Conservation (phyloP, 2,888 invertebrate species). For the Troglohyphantes excavatus region DNA sequence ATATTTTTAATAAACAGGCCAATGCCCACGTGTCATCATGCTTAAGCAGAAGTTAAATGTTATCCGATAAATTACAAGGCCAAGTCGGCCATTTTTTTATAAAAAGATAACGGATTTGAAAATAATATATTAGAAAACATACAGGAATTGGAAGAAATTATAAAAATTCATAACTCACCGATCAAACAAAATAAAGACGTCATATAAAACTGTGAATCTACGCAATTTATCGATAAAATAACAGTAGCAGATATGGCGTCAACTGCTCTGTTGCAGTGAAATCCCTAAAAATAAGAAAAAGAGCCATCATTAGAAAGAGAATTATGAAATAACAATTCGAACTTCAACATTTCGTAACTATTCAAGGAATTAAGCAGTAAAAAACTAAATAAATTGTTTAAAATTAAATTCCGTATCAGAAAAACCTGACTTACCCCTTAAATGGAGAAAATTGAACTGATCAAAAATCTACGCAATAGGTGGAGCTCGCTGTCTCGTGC, state of each 20-base stretch:
- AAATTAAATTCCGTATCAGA: not conserved
- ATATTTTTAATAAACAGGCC: conserved; percentile 13
- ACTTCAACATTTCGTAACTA: not conserved
- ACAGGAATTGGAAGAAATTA: not conserved
- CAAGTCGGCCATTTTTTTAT: conserved; percentile 43
- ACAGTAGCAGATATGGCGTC: conserved; percentile 70
- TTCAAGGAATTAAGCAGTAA: not conserved
- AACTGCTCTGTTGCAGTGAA: conserved; percentile 72
- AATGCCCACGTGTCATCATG: conserved; percentile 75
- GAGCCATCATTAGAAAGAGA: not conserved
- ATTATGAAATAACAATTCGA: not conserved
- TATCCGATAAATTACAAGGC: conserved; percentile 51
- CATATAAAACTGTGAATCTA: conserved; percentile 89
- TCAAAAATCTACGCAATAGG: conserved; percentile 64
- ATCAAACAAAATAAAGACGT: conserved; percentile 94
- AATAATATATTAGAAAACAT: not conserved
- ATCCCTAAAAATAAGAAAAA: conserved; percentile 53
- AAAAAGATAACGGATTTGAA: not conserved
- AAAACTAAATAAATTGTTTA: not conserved
- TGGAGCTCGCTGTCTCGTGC: conserved; percentile 61
- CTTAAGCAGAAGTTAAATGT: conserved; percentile 22
- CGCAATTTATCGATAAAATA: conserved; percentile 78
- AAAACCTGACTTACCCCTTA: conserved; percentile 62
- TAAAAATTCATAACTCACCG: conserved; percentile 86
- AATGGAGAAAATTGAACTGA: conserved; percentile 77